Base-by-base conservation (phyloP, 1,140 invertebrate species). In the Neodiprion virginianus region DNA sequence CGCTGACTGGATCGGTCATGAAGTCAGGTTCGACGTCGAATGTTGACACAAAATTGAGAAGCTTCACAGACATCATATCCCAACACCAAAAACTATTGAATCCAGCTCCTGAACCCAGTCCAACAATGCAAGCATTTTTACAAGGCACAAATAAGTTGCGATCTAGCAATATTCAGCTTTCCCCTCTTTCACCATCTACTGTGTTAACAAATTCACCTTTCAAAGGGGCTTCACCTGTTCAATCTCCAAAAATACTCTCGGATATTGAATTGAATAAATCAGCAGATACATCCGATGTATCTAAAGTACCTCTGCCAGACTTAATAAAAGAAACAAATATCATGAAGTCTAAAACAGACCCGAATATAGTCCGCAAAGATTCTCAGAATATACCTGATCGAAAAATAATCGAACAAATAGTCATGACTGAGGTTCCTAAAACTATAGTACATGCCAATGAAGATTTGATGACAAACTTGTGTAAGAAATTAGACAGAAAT, bases 81-180 rank as follows among this genome's bases (percentile, higher is more conserved):
- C 95, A 97, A 82, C 94, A 95, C 79, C 96, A 97, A 82, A 97
- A 97, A 81, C 86, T 96, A 74, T 82, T 97, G 50, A 94, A 96
- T 85, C 95, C 95, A 0, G 94, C 95, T 0, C 90, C 93, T 0
- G 92, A 93, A 75, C 93, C 94, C 8, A 94, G 93, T 83, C 91
- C 93, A 1, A 91, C 92, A 21, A 95, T 95, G 93, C 92, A 94
- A 79, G 92, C 92, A 1, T 94, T 95, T 80, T 83, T 93, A 0
- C 89, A 92, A 75, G 89, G 88, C 8, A 87, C 89, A 0, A 88
- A 85, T 17, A 91, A 89, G 69, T 74, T 91, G 7, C 82, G 82
- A 28, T 71, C 80, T 4, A 80, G 71, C 40, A 85, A 83, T 67
- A 78, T 80, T 48, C 82, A 81, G 50, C 74, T 83, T 4, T 86